Base-by-base conservation (phyloP, 2,888 invertebrate species). In the Acanthosoma haemorrhoidale region DNA sequence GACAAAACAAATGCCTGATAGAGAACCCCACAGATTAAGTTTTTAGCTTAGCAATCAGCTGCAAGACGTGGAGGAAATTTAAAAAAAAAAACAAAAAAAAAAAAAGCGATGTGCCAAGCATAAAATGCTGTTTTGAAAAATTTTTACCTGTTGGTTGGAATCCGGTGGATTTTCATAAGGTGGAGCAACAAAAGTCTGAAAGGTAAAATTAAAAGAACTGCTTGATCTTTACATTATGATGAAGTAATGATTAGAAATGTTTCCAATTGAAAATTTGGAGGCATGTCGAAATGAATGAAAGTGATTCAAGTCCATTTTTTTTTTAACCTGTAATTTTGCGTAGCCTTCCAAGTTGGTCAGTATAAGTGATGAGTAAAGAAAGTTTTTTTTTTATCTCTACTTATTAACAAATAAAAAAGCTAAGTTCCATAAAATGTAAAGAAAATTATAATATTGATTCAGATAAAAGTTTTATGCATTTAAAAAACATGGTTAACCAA, bases 161-260 rank as follows among this genome's bases (percentile, higher is more conserved):
- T 70, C 57, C 8, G 57, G 34, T 57, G 25, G 68, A 73, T 60
- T 70, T 67, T 51, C 63, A 71, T 69, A 70, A 34, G 25, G 74
- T 39, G 73, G 74, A 16, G 72, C 68, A 29, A 73, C 71, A 66
- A 74, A 74, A 32, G 51, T 34, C 70, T 72, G 63, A 60, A 73
- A 72, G n/a, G n/a, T 67, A 69, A 71, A 31, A 70, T 68, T 43
- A 38, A 60, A 57, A 64, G 8, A 68, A 64, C 38, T 41, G 16
- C 21, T 34, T 36, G 8, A 36, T 68, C 31, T 76, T n/a, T n/a
- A n/a, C n/a, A n/a, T n/a, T n/a, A n/a, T n/a, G n/a, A n/a, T n/a
- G n/a, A n/a, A 75, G 80, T 21, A 18, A 43, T 43, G 25, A n/a
- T 25, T 51, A 13, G 16, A 32, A 60, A 18, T 13, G 32, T 11